Base-by-base conservation (phyloP, 37 sponge, comb jelly and placozoan genomes). In the Mnemiopsis leidyi region DNA sequence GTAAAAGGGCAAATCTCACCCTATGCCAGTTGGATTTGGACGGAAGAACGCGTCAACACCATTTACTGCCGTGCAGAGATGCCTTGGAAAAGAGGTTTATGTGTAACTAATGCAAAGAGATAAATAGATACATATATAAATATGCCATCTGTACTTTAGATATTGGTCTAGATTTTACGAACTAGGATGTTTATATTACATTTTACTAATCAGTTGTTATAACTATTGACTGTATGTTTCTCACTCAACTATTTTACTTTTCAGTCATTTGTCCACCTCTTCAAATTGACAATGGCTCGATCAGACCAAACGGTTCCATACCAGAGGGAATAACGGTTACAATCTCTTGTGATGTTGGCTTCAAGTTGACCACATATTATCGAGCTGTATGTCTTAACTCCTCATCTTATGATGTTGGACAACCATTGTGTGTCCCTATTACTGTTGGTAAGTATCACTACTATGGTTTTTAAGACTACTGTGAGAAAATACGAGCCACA, bases 241-340 rank as follows among this genome's bases (percentile, higher is more conserved):
- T n/a, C n/a, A n/a, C n/a, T n/a, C n/a, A n/a, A n/a, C n/a, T n/a
- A n/a, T n/a, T n/a, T n/a, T n/a, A n/a, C n/a, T n/a, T n/a, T 69
- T 69, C 73, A 69, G 73, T 3, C 2, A 69, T 28, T 5, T 69
- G 73, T 25, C 24, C 28, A 25, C 73, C 73, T 25, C n/a, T 69
- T n/a, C 73, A 69, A 21, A 5, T 69, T 16, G 28, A 3, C n/a
- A 16, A 69, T 25, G 73, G 73, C 9, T 69, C 73, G 2, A 20
- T 69, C n/a, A 2, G 2, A 21, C 73, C 73, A n/a, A 3, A 20
- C 3, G 73, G 73, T 1, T 25, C 24, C 73, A 69, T 69, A 21
- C 73, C 73, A 23, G 73, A 5, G 9, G 73, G 73, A 69, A 25
- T 69, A 69, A 25, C 73, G n/a, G 73, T 69, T n/a, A 69, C 73